Evolutionary conservation across 2,888 invertebrate species (phyloP), one percentile per base, ranked within the genome.

Genomic region (Allacma fusca): DNA sequence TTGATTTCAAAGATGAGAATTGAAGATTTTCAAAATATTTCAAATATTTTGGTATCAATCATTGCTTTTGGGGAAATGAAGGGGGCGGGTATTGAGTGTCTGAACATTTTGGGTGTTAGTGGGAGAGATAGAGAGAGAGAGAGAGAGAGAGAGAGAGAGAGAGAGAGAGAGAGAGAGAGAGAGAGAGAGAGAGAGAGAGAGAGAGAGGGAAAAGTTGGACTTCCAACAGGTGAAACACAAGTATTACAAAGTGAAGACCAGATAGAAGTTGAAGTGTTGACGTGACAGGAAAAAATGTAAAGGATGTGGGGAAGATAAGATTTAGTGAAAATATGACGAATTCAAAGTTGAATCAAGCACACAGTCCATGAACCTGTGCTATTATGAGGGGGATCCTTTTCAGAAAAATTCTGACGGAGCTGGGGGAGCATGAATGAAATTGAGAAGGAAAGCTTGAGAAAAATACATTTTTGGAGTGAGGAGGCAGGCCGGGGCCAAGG

Each of bases 381-480:
- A 34, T 34, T 34, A 50, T n/a, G 24, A 62, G 23, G 24, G 70
- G 40, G 43, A 44, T 29, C 19, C 29, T 19, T 59, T 74, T 34
- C 9, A 40, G 19, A 59, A 9, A 59, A 59, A 16, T 7, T 26
- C 24, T 43, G n/a, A 7, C 19, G 23, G 43, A 24, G n/a, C 7
- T 40, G 21, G 12, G 21, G 44, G 12, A 70, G 24, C 12, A 70
- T 5, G 40, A 70, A 69, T 21, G 40, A 70, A 70, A 50, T 50
- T 5, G 50, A 23, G 73, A 62, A 64, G 29, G 26, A 26, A 5
- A 44, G 26, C 26, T 21, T 12, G 70, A 34, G 43, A 70, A 70
- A 70, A 40, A 24, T 44, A 28, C 44, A 69, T 76, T 16, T 70
- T 50, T 62, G 67, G 72, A 71, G 23, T 23, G 26, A 12, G 50